Percentiles rank a stretch among this genome's conserved stretches.
phyloP scores from a whole-genome alignment of 2,797 vertebrate genomes.

The Holocentrus rufus region DNA sequence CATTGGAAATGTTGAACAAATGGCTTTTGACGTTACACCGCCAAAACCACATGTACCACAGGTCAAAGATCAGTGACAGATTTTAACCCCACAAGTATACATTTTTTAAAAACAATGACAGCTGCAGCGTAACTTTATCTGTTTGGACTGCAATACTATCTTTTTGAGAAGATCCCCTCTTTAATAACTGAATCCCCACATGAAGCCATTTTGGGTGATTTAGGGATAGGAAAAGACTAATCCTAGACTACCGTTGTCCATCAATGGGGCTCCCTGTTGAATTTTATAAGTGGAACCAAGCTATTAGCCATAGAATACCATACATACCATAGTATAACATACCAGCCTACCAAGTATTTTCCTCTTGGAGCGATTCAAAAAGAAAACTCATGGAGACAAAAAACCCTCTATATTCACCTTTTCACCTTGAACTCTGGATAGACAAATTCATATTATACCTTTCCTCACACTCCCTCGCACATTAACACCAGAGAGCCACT shows the following conservation, averaged over 20 bases:
- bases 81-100: constrained; percentile 36
- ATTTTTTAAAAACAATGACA: constrained; percentile 9
- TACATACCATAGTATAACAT: constrained; percentile 38
- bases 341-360: not conserved
- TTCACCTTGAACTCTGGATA: constrained; percentile 2
- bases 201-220: not conserved
- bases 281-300: constrained; percentile 41
- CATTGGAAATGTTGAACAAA: constrained; percentile 50
- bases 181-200: no score
- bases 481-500: constrained; percentile 48
- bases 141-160: not conserved
- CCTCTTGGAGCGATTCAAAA: constrained; percentile 21
- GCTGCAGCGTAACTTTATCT: not conserved
- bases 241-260: not conserved
- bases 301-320: constrained; percentile 42
- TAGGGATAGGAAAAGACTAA: not conserved
- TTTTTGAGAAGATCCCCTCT: no score
- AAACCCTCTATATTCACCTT: constrained; percentile 9
- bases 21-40: constrained; percentile 46
- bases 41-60: constrained; percentile 30
- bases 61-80: constrained; percentile 47
- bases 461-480: constrained; percentile 45
- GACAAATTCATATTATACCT: constrained; percentile 17
- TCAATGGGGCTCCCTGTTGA: not conserved
- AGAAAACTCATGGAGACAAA: not conserved